These are phyloP conservation scores for Lates calcarifer DNA, from an alignment of 2,113 vertebrate species.

Conservation along the genomic window DNA sequence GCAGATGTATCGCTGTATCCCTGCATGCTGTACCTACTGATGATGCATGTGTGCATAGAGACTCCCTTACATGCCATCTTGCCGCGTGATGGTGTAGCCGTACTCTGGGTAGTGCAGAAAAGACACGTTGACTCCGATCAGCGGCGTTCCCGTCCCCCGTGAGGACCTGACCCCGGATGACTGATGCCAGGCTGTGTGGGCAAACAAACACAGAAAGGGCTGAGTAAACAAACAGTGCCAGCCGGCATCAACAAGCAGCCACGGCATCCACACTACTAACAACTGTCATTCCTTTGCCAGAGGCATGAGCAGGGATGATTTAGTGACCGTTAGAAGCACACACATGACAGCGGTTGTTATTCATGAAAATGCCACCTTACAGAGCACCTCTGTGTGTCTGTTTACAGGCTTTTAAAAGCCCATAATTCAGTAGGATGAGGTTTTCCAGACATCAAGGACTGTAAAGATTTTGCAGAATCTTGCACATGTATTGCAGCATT, in stretches of 20 bases:
- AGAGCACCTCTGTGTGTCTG: conserved; percentile 55
- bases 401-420: conserved; percentile 72
- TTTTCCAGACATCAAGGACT: conserved; percentile 52
- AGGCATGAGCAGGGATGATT: conserved; percentile 60
- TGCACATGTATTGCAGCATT: conserved; percentile 52
- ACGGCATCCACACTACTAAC: conserved; percentile 39
- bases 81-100: conserved; percentile 94
- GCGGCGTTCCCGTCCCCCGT: conserved; percentile 97
- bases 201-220: conserved; percentile 76
- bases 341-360: conserved; percentile 59
- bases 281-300: conserved; percentile 52
- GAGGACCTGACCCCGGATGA: conserved; percentile 97
- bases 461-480: conserved; percentile 45
- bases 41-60: conserved; percentile 25
- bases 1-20: background rate
- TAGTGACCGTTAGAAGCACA: conserved; percentile 63
- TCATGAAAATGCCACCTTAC: conserved; percentile 63
- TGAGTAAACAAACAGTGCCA: conserved; percentile 68
- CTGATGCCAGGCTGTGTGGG: conserved; percentile 90
- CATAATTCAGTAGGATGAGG: conserved; percentile 74
- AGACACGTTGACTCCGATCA: conserved; percentile 99
- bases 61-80: conserved; percentile 95
- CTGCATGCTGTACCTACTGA: background rate
- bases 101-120: conserved; percentile 94
- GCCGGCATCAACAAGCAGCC: conserved; percentile 37